These are phyloP conservation scores for Halesus radiatus DNA, from an alignment of 1,140 invertebrate species.

Conservation along the genomic window DNA sequence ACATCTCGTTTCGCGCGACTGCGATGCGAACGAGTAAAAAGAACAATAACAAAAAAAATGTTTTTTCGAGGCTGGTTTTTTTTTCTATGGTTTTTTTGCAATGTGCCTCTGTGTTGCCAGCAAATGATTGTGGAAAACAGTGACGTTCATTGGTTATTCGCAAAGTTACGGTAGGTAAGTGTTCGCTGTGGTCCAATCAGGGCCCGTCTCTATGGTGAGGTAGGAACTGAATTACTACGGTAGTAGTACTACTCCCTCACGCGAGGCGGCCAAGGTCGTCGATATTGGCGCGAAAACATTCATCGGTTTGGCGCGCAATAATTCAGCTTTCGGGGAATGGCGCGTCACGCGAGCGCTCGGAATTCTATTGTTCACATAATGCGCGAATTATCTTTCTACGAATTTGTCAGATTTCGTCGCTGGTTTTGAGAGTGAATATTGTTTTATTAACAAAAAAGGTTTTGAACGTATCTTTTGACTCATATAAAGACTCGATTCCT, in stretches of 20 bases:
- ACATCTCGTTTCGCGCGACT: background rate
- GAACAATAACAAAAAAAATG: background rate
- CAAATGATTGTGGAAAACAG: conserved; percentile 6
- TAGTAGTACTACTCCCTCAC: background rate
- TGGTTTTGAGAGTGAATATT: no score
- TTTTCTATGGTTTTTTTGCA: background rate
- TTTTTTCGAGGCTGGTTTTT: no score
- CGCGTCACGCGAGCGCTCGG: background rate
- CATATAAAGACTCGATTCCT: no score
- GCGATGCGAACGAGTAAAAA: background rate
- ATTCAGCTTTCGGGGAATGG: background rate
- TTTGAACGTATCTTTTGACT: no score
- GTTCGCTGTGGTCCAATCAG: conserved; percentile 34
- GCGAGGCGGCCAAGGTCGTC: conserved; percentile 15
- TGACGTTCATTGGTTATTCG: conserved; percentile 46
- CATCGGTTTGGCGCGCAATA: conserved; percentile 2
- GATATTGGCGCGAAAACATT: conserved; percentile 28
- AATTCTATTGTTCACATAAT: background rate
- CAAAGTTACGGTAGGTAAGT: conserved; percentile 53
- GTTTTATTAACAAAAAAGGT: no score
- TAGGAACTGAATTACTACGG: conserved; percentile 24
- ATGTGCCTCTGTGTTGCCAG: background rate
- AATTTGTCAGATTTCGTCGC: no score
- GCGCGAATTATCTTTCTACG: background rate
- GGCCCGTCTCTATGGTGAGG: conserved; percentile 34